phyloP scores from a whole-genome alignment of 2,888 invertebrate species.

The Dicranocentrus wangi region DNA sequence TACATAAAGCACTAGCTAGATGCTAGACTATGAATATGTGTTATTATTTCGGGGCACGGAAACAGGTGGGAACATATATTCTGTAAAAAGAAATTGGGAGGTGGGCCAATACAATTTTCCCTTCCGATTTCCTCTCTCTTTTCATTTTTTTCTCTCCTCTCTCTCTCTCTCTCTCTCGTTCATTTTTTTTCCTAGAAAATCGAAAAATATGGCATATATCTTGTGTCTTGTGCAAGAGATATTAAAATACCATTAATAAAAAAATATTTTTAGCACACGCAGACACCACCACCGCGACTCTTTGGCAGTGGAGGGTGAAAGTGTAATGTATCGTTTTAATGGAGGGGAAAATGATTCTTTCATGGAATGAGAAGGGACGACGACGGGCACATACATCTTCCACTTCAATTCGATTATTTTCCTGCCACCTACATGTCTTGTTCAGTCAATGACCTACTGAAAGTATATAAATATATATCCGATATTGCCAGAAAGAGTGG shows the following conservation, averaged over 20 bases:
- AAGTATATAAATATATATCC: not conserved
- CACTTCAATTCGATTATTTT: not conserved
- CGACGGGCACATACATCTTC: too few relatives aligned
- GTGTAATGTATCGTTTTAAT: not conserved
- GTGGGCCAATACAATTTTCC: not conserved
- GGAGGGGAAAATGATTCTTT: too few relatives aligned
- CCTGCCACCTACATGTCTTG: not conserved
- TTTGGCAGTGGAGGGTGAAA: not conserved
- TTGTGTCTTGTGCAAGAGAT: not conserved
- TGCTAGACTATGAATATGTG: not conserved
- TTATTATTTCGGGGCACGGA: not conserved
- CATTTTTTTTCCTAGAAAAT: too few relatives aligned
- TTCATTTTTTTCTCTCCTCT: not conserved
- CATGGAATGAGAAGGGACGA: too few relatives aligned
- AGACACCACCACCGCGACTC: too few relatives aligned
- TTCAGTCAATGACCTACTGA: constrained; percentile 18
- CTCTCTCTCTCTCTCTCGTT: not conserved
- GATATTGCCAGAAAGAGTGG: too few relatives aligned
- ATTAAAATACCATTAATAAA: constrained; percentile 13
- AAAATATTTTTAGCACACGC: not conserved
- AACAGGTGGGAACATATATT: not conserved
- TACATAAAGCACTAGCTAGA: too few relatives aligned
- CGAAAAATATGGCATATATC: not conserved
- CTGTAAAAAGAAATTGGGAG: not conserved
- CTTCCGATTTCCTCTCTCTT: too few relatives aligned